Evolutionary conservation across 2,797 vertebrate species (phyloP), one percentile per base, ranked within the genome.

Genomic region (Ceryle rudis): DNA sequence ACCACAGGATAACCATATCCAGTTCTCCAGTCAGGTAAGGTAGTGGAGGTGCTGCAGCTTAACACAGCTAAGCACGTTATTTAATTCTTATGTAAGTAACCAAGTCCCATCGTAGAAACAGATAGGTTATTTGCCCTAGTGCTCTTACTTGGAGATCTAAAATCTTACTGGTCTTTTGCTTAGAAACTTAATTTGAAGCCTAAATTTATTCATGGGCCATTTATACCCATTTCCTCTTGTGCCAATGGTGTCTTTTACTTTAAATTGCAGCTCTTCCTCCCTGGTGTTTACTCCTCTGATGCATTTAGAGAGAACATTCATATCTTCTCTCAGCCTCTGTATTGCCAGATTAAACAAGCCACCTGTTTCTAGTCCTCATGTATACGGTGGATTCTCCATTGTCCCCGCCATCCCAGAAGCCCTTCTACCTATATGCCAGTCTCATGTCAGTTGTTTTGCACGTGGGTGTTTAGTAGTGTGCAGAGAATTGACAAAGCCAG

Each of bases 231-330:
- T 94, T 92, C 37, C 33, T 89, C 78, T 84, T 55, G 58, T 67
- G 64, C n/a, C 78, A 87, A 6, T 51, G 60, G 6, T 87, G 93
- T 67, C 74, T 89, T 86, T 84, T 31, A 89, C 55, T 82, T 89
- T 51, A 91, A 96, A 97, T 57, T 87, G 67, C 84, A 82, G 52
- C 61, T 88, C 62, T 92, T 42, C 31, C 42, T 96, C 86, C 51
- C 71, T 73, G 52, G 47, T 82, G 81, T 89, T 95, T 89, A 94
- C 54, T 85, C 58, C 84, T 81, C 73, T 84, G 75, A 86, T 6
- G 11, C 69, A 66, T 86, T 92, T 83, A 92, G 18, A 57, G 29
- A 82, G 15, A 80, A 14, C 51, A 69, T 61, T 88, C n/a, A 1
- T 47, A 77, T 47, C 61, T 79, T 58, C 77, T 58, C 79, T 92